Evolutionary conservation across 2,797 vertebrate genomes (phyloP).

Genomic region (Falco rusticolus): DNA sequence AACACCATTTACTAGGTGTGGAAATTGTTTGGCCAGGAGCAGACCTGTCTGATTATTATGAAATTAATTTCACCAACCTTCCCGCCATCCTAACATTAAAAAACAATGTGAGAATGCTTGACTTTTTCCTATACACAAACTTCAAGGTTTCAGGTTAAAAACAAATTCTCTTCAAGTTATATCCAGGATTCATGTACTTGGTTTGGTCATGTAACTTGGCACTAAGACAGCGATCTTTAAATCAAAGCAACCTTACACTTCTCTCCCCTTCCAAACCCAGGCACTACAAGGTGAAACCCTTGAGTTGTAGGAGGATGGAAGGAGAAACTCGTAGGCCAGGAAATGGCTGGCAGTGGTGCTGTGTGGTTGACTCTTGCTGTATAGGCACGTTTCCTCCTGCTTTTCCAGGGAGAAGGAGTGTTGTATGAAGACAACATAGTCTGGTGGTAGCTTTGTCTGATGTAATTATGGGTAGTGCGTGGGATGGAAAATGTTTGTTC

Average conservation of each 20-base stretch:
- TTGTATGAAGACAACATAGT: neutral
- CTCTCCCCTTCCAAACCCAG: neutral
- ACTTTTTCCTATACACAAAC: neutral
- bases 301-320: neutral
- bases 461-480: neutral
- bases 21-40: neutral
- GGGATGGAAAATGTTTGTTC: neutral
- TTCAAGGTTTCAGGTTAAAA: neutral
- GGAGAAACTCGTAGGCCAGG: neutral
- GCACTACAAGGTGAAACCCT: neutral
- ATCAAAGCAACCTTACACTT: neutral
- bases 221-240: neutral
- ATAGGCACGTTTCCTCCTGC: slow-evolving; percentile 10
- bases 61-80: neutral
- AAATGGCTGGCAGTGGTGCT: neutral
- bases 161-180: neutral
- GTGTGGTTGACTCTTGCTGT: neutral
- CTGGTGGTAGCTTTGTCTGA: neutral
- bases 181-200: neutral
- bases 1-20: neutral
- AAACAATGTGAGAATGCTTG: neutral
- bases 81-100: neutral
- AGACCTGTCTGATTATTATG: neutral
- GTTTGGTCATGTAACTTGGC: neutral
- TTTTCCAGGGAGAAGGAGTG: neutral